phyloP scores from a whole-genome alignment of 2,113 vertebrate species.

The Myiopsitta monachus region DNA sequence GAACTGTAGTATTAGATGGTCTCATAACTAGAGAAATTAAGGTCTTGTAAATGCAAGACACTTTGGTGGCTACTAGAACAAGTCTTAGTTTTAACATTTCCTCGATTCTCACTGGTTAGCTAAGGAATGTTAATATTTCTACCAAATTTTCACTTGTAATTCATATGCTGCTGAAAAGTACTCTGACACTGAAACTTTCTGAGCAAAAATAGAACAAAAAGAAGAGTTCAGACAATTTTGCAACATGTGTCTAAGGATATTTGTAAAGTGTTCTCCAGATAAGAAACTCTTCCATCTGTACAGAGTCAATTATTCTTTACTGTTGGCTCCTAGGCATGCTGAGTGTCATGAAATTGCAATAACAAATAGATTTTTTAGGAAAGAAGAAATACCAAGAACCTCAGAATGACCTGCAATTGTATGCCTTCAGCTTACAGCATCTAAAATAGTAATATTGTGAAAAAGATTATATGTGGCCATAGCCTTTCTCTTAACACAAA shows the following conservation, averaged over 20 bases:
- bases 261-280: background rate
- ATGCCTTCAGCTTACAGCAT: background rate
- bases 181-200: background rate
- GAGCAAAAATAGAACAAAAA: background rate
- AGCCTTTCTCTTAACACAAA: accelerated
- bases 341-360: background rate
- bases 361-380: background rate
- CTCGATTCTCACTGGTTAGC: background rate
- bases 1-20: background rate
- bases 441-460: background rate
- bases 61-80: background rate
- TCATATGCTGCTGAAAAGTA: background rate
- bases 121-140: background rate
- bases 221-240: background rate
- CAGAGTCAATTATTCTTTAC: background rate
- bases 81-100: background rate
- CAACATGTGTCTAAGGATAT: background rate
- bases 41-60: background rate
- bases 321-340: accelerated
- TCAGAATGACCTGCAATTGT: background rate
- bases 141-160: background rate
- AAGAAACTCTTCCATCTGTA: background rate
- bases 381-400: background rate
- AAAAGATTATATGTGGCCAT: background rate
- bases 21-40: background rate